These are phyloP conservation scores for Plebejus argus DNA, from an alignment of 2,888 invertebrate genomes.

Conservation along the genomic window DNA sequence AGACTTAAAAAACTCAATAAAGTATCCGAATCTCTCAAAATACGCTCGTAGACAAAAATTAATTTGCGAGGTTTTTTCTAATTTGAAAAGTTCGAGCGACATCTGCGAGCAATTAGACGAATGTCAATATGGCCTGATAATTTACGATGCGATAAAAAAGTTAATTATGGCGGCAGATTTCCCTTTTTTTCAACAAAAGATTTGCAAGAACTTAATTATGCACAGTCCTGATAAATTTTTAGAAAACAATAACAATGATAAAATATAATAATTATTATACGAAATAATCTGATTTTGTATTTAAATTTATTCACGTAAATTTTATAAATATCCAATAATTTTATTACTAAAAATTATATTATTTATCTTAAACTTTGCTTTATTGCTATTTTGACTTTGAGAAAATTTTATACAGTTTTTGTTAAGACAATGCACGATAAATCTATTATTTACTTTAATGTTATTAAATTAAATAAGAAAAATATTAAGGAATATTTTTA, in stretches of 20 bases:
- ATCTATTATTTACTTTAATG: neutral
- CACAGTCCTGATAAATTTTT: neutral
- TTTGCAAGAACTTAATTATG: neutral
- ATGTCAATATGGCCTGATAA: slow-evolving; percentile 54
- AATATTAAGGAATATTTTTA: neutral
- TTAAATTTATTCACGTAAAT: neutral
- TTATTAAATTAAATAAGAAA: neutral
- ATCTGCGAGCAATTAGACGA: slow-evolving; percentile 56
- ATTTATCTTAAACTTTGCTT: neutral
- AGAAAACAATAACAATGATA: neutral
- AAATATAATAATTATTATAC: neutral
- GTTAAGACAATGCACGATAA: neutral
- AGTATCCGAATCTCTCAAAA: neutral
- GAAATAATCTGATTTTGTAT: neutral
- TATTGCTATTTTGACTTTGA: neutral
- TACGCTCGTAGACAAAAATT: neutral
- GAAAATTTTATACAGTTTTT: neutral
- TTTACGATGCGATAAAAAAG: slow-evolving; percentile 49
- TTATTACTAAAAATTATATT: neutral
- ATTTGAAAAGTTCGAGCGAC: slow-evolving; percentile 45
- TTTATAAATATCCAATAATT: neutral
- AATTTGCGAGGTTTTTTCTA: slow-evolving; percentile 37
- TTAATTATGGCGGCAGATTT: slow-evolving; percentile 5
- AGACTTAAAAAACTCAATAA: neutral
- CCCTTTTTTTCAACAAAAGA: neutral